Base-by-base conservation (phyloP, 2,113 vertebrate genomes). In the Paraplagusia blochii region DNA sequence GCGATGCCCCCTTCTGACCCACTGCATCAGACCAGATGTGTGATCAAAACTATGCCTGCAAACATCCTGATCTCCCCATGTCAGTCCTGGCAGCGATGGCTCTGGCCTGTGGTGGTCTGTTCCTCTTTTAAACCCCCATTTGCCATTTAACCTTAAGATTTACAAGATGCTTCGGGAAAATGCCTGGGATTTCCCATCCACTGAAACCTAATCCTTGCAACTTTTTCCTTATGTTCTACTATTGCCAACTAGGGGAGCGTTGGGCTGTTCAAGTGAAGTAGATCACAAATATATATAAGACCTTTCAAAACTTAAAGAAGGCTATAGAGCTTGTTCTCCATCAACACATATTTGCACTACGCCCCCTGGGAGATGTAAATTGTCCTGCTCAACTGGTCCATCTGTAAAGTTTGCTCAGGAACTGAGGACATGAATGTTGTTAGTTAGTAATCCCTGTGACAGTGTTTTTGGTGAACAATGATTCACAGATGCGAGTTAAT, bases 401-500 rank as follows among this genome's bases (percentile, higher is more conserved):
- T 13, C 6, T 58, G n/a, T 56, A 54, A 53, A 55, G 66, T 53
- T 63, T 77, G 65, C 43, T 75, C 40, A 65, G 76, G 68, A 63
- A 64, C 66, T 48, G 63, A 51, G 82, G 82, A 82, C 4, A 29
- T n/a, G 72, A 54, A 47, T 81, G 61, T 64, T 64, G 64, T 69
- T 63, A 36, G 59, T 79, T 62, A 34, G 53, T 57, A 63, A 75
- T 78, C 69, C 63, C 42, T 43, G 63, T 65, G 63, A 74, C 74
- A 48, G 53, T 71, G 79, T 85, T 79, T 74, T 75, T 73, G 80
- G 61, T 53, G 36, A 72, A 79, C 75, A 89, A 82, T 80, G 81
- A 85, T 86, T 90, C 76, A 72, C 80, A n/a, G 9, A 66, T 63
- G 63, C 19, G 15, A 54, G 81, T 85, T 90, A 88, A 90, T 85